These are phyloP conservation scores for Strigamia maritima DNA, from an alignment of 2,888 invertebrate species.

Conservation along the genomic window DNA sequence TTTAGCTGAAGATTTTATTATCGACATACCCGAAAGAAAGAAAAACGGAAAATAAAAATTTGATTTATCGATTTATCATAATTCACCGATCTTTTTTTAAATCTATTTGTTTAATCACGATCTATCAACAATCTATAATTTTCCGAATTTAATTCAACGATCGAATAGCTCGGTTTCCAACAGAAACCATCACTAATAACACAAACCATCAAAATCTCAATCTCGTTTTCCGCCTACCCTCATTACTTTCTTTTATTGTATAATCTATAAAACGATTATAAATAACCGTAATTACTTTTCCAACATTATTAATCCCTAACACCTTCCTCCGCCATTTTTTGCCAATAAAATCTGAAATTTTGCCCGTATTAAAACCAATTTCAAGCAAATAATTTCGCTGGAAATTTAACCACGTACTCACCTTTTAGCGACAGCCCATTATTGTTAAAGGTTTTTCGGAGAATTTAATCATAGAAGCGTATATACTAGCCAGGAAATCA, in stretches of 20 bases:
- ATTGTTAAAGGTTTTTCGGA: conserved; percentile 28
- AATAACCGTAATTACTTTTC: conserved; percentile 32
- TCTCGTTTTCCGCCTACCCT: conserved; percentile 23
- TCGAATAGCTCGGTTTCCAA: not conserved
- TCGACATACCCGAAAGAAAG: not conserved
- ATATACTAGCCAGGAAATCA: not conserved
- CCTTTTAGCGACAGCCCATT: conserved; percentile 19
- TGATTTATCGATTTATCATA: not conserved
- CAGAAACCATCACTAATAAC: not conserved
- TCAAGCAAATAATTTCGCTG: not conserved
- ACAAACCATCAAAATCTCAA: not conserved
- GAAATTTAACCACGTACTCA: not conserved
- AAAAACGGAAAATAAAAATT: conserved; percentile 15
- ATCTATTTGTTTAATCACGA: not conserved
- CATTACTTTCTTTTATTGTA: conserved; percentile 22
- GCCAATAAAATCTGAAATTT: conserved; percentile 15
- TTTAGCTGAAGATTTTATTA: conserved; percentile 10
- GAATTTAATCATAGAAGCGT: conserved; percentile 12
- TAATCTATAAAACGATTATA: conserved; percentile 32
- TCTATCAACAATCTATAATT: not conserved
- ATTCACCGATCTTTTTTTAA: not conserved
- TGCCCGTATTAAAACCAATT: not conserved
- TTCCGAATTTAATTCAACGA: not conserved
- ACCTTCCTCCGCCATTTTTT: conserved; percentile 24
- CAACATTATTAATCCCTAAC: conserved; percentile 29